These are phyloP conservation scores for Craseonycteris thonglongyai DNA, from an alignment of 2,113 vertebrate genomes.

Conservation along the genomic window DNA sequence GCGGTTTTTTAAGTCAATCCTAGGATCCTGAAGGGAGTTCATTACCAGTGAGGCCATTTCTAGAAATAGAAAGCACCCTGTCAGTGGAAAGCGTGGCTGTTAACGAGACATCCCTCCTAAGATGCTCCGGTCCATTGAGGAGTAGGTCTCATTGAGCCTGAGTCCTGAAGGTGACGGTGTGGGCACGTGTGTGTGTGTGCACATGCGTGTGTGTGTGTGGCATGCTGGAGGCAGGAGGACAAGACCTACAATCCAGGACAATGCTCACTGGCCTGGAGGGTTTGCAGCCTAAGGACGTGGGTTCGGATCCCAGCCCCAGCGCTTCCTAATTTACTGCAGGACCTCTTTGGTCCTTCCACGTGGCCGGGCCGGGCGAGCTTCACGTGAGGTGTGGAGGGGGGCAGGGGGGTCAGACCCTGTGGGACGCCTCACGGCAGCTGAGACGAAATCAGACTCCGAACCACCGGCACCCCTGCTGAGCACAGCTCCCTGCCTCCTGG, in stretches of 20 bases:
- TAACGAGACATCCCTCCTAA: not conserved
- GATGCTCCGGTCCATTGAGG: not conserved
- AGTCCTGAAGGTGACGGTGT: too few species aligned
- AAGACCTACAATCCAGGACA: not conserved
- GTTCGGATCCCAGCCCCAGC: not conserved
- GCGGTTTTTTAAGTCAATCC: not conserved
- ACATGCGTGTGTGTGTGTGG: too few species aligned
- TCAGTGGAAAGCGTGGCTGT: not conserved
- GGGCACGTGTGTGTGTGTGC: not conserved
- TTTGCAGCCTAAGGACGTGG: not conserved
- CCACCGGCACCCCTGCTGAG: rapidly evolving
- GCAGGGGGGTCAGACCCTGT: not conserved
- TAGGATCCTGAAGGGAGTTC: not conserved
- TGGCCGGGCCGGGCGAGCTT: not conserved
- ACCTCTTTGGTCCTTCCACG: rapidly evolving
- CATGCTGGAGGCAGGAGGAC: rapidly evolving
- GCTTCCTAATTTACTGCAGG: not conserved
- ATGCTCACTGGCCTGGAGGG: rapidly evolving
- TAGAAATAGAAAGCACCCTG: not conserved
- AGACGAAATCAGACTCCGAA: not conserved
- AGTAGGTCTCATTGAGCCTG: not conserved
- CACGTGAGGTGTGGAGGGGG: rapidly evolving
- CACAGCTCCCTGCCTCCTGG: not conserved
- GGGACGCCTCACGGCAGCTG: not conserved
- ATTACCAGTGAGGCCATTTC: not conserved